These are phyloP conservation scores for Anolis sagrei DNA, from an alignment of 2,113 vertebrate species.

Conservation along the genomic window DNA sequence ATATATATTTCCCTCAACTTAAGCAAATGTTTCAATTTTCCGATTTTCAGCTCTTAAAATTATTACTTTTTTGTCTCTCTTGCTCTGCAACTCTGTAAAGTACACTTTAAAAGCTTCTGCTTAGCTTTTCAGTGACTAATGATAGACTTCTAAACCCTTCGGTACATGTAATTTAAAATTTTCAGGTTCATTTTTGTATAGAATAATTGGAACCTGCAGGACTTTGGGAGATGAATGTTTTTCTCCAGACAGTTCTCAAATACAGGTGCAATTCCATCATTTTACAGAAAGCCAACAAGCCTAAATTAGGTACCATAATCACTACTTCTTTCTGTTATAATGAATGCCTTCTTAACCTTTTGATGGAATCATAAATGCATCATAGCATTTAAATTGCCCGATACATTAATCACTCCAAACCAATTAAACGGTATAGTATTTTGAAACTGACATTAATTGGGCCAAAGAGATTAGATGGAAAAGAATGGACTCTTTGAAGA, in stretches of 20 bases:
- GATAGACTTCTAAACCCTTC: conserved; percentile 12
- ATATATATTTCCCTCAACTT: no score
- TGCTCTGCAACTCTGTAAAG: not conserved
- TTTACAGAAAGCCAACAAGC: not conserved
- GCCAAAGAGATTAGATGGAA: conserved; percentile 39
- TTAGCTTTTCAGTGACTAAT: not conserved
- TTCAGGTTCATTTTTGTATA: not conserved
- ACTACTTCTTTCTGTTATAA: not conserved
- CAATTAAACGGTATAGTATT: conserved; percentile 6
- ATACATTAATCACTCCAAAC: conserved; percentile 24
- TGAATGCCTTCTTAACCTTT: not conserved
- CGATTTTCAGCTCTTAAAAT: no score
- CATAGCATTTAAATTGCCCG: conserved; percentile 36
- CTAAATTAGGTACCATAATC: not conserved
- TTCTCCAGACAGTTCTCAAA: not conserved
- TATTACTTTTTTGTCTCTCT: no score
- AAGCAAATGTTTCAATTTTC: no score
- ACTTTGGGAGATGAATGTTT: rapidly evolving
- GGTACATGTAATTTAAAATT: conserved; percentile 10
- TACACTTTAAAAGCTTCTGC: not conserved
- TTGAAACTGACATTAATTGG: conserved; percentile 27
- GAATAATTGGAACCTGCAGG: not conserved
- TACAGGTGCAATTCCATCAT: not conserved
- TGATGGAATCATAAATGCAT: conserved; percentile 3
- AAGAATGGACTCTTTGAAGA: conserved; percentile 13